Base-by-base conservation (phyloP, 2,113 vertebrate species). In the Lepisosteus osseus region DNA sequence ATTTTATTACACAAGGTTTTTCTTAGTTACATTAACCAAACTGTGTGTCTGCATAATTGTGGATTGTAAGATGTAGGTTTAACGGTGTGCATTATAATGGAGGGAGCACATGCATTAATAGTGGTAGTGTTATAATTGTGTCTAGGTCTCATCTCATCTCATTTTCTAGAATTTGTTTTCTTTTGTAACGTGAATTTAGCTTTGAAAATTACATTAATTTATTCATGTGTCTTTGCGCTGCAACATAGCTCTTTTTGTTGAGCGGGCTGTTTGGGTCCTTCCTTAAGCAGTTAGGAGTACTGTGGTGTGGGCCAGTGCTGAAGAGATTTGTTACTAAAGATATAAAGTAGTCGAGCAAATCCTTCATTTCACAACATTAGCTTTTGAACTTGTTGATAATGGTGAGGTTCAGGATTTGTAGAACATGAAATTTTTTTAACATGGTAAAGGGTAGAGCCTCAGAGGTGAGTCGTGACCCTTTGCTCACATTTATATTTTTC, bases 161-260 rank as follows among this genome's bases (percentile, higher is more conserved):
- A 29, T 29, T 29, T 29, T 29, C 29, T 29, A 29, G 29, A 29
- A 1, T 29, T 29, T 1, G 1, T 51, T 6, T 51, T 51, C 9
- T 51, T 6, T 79, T 71, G 66, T 82, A 77, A 77, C 80, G 80
- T 86, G 79, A 86, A 76, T 82, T 74, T 80, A 29, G 82, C 84
- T 83, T 76, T 51, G 47, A 1, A 51, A 51, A 6, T 66, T 82
- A 67, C 74, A 68, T 72, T 69, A 78, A 62, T 62, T 71, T 71
- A 54, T 56, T 56, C 75, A 76, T 71, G 66, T 80, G 72, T 81
- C 5, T 51, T 51, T 51, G 5, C 9, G 9, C 47, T 51, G 47
- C 47, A 74, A 70, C 68, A 74, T 82, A 63, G 73, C 68, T 62
- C 74, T 74, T 65, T 76, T 80, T 71, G 75, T 40, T 66, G 9